Evolutionary conservation across 1,140 invertebrate species (phyloP), one percentile per base, ranked within the genome.

Genomic region (Drosophila parvula): DNA sequence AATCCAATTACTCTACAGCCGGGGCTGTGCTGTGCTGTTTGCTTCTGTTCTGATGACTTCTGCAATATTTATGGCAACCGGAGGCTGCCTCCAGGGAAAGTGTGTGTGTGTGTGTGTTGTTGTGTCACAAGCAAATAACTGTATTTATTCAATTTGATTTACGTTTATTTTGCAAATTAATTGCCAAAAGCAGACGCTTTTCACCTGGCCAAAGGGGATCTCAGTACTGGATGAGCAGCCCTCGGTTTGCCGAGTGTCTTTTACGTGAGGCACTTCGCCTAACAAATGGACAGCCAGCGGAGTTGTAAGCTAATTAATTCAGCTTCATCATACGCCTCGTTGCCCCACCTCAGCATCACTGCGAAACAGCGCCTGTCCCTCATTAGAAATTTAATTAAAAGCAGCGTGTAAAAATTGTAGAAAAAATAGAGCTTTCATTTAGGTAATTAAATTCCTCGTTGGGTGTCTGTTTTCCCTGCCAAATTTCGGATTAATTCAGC

Each of bases 381-480:
- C 71, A 56, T 64, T 74, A 64, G 73, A 43, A 75, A 75, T 64
- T 74, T 75, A 74, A 75, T 75, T 75, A 75, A 75, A 51, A 43
- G 59, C 71, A 40, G 45, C 51, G 60, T 38, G 59, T 11, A 50
- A 62, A 63, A 56, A 56, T 56, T 71, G 56, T 57, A 64, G 28
- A 43, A 70, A 70, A 57, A 57, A 56, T 53, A 7, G 27, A 53
- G 63, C 9, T 43, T 74, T 55, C 50, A 56, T 63, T 63, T 40
- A 10, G 14, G 43, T 56, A 74, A 75, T 74, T 74, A 55, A 75
- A 57, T 51, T 74, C 27, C 36, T n/a, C 50, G n/a, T 30, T 30
- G 7, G 11, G 32, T 64, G 36, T 43, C n/a, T n/a, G 22, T 28
- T 43, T 68, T 34, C 5, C 14, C 18, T 34, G 50, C 5, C 8